Conservation (phyloP, 2,888 invertebrate genomes). For the Campopleginae sp. region DNA sequence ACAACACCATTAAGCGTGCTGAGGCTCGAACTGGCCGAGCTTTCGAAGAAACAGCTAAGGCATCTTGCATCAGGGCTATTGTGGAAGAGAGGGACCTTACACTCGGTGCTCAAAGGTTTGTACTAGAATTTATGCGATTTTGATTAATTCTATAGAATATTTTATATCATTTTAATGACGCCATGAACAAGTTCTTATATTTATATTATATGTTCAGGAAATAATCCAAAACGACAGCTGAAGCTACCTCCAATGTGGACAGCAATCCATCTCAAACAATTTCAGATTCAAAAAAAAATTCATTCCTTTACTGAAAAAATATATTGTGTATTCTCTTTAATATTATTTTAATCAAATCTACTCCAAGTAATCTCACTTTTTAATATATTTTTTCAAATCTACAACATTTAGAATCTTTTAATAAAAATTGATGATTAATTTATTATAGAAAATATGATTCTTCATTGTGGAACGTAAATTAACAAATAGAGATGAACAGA, state of each 20-base stretch:
- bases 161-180: conserved; percentile 22
- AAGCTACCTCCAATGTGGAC: conserved; percentile 40
- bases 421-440: conserved; percentile 22
- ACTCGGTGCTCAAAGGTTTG: conserved; percentile 43
- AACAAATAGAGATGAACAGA: conserved; percentile 32
- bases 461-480: conserved; percentile 42
- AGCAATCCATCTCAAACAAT: conserved; percentile 41
- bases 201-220: conserved; percentile 25
- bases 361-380: conserved; percentile 40
- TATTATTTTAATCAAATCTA: conserved; percentile 28
- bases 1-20: conserved; percentile 55
- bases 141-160: conserved; percentile 27
- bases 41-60: conserved; percentile 52
- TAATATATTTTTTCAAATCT: conserved; percentile 36
- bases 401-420: conserved; percentile 28
- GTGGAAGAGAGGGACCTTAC: conserved; percentile 36
- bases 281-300: conserved; percentile 27
- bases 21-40: conserved; percentile 51
- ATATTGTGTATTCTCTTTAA: conserved; percentile 31
- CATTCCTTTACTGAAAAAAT: conserved; percentile 30
- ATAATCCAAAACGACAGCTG: conserved; percentile 24
- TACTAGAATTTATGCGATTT: conserved; percentile 39
- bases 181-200: conserved; percentile 26
- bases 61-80: conserved; percentile 52
- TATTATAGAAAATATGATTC: conserved; percentile 26